Evolutionary conservation across 2,797 vertebrate species (phyloP).

Genomic region (Poeciliopsis gracilis): DNA sequence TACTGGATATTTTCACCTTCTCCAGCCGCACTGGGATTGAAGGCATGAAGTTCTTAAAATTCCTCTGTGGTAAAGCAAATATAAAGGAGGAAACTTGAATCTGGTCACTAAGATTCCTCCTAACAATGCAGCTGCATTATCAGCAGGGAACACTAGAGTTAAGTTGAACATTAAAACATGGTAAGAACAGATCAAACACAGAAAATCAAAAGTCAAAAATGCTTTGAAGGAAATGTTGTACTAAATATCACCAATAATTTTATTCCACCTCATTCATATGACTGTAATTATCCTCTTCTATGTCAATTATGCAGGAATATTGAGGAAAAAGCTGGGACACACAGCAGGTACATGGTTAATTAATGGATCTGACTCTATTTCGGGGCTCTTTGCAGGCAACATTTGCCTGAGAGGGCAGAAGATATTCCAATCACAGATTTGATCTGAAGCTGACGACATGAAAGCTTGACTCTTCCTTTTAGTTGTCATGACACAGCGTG

Average conservation of each 20-base stretch:
- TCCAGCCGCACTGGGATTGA: constrained; percentile 14
- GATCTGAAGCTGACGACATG: constrained; percentile 18
- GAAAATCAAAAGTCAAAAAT: constrained; percentile 26
- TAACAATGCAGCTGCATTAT: constrained; percentile 59
- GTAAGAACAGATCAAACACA: constrained; percentile 18
- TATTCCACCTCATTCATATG: constrained; percentile 30
- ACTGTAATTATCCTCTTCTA: constrained; percentile 31
- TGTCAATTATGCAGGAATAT: constrained; percentile 51
- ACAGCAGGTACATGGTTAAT: constrained; percentile 78
- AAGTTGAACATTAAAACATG: constrained; percentile 21
- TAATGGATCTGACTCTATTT: constrained; percentile 72
- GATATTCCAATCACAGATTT: constrained; percentile 36
- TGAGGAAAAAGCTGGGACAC: constrained; percentile 53
- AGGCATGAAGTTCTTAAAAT: constrained; percentile 28
- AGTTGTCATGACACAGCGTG: neutral
- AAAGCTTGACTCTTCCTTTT: constrained; percentile 4
- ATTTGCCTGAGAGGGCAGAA: constrained; percentile 46
- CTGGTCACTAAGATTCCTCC: constrained; percentile 52
- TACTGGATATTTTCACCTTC: neutral
- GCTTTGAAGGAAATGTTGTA: constrained; percentile 30
- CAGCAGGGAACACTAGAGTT: constrained; percentile 43
- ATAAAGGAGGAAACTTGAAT: too few species aligned
- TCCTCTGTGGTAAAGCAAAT: too few species aligned
- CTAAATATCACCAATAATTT: constrained; percentile 17
- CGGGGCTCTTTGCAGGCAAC: constrained; percentile 43